Conservation (phyloP, 2,113 vertebrate genomes). For the Scolopax mira region DNA sequence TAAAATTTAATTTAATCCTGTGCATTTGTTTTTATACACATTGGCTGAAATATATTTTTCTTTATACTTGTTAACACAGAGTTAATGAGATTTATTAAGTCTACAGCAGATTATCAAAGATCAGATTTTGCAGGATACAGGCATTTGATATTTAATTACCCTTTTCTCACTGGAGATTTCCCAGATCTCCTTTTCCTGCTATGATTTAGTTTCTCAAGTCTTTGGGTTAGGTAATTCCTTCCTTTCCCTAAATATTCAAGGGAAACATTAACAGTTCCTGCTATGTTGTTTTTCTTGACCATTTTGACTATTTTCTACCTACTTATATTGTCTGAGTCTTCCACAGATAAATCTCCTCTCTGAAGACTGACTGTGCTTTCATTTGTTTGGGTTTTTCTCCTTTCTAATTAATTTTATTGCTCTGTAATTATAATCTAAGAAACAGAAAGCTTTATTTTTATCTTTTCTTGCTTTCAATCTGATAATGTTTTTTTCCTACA, state of each 20-base stretch:
- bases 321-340: background rate
- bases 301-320: background rate
- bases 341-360: background rate
- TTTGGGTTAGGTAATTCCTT: background rate
- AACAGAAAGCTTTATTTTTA: background rate
- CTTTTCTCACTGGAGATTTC: background rate
- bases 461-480: background rate
- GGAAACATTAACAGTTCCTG: background rate
- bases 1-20: background rate
- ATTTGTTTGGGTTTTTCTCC: background rate
- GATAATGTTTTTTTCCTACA: background rate
- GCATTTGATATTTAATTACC: background rate
- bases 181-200: background rate
- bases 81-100: background rate
- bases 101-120: background rate
- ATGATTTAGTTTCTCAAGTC: background rate
- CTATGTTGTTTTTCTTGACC: background rate
- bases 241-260: background rate
- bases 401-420: background rate
- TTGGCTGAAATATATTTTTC: background rate
- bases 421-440: background rate
- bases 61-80: background rate
- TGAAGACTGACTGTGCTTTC: background rate
- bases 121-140: background rate
- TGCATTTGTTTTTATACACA: background rate